Base-by-base conservation (phyloP, 2,888 invertebrate genomes). In the Agriotes lineatus region DNA sequence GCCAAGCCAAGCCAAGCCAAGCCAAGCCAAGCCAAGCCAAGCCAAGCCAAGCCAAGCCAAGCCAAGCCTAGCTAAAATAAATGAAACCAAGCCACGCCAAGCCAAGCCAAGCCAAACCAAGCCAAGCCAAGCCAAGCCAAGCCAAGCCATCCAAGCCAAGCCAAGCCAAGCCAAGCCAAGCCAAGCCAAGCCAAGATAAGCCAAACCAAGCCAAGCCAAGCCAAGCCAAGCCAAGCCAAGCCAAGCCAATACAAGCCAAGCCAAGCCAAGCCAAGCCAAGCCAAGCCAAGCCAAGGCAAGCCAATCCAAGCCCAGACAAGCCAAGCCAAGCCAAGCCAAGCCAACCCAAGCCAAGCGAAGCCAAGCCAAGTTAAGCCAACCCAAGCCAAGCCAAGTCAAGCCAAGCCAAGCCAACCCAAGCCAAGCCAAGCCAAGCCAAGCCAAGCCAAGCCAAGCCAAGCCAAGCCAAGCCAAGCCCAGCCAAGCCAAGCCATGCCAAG, bases 1-100 rank as follows among this genome's bases (percentile, higher is more conserved):
- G 35, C n/a, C 35, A 37, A 37, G 35, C n/a, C 35, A n/a, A n/a
- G n/a, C n/a, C 35, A n/a, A 37, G 35, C n/a, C 35, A n/a, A 37
- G 35, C n/a, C 35, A n/a, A 37, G 35, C n/a, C 35, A n/a, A 37
- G 35, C n/a, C 35, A n/a, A 6, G 35, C n/a, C 35, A n/a, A 37
- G 35, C n/a, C 35, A n/a, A 37, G 35, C n/a, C 35, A n/a, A 37
- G 35, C n/a, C 35, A 37, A 37, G 35, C 7, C 7, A 25, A 25
- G 25, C 7, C 25, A 25, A 37, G 35, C n/a, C 35, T 10, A 37
- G 35, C n/a, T n/a, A n/a, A n/a, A n/a, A n/a, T n/a, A n/a, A n/a
- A n/a, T n/a, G n/a, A n/a, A n/a, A n/a, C n/a, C n/a, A n/a, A n/a
- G n/a, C n/a, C n/a, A n/a, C n/a, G n/a, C n/a, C n/a, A n/a, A n/a